phyloP scores from a whole-genome alignment of 2,113 vertebrate genomes.

The Psilopsiagon aurifrons region DNA sequence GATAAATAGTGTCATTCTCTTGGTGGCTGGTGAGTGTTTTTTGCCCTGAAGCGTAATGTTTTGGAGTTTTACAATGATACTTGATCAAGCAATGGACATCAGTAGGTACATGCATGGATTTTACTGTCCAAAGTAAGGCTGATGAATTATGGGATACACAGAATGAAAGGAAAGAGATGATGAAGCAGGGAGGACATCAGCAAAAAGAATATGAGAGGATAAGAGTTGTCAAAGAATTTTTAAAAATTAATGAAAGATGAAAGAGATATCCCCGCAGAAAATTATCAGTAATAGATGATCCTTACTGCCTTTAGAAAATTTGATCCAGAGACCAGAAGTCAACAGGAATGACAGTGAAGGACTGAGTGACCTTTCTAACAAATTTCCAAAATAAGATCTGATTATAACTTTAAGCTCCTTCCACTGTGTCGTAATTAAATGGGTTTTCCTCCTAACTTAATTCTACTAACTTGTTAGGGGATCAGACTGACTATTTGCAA shows the following conservation, averaged over 20 bases:
- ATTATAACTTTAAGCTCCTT: neutral
- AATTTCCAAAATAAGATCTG: neutral
- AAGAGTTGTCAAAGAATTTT: neutral
- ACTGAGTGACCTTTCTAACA: neutral
- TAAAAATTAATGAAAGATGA: neutral
- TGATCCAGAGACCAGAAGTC: neutral
- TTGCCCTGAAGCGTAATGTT: neutral
- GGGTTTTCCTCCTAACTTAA: neutral
- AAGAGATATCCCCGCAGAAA: neutral
- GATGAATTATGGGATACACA: neutral
- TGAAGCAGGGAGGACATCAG: neutral
- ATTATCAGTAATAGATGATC: neutral
- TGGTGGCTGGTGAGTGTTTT: neutral
- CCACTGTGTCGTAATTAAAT: neutral
- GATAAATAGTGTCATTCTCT: neutral
- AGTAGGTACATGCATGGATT: neutral
- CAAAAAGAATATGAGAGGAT: neutral
- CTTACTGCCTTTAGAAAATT: neutral
- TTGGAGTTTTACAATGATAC: neutral
- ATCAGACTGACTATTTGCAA: neutral
- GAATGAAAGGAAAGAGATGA: neutral
- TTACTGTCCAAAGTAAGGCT: neutral
- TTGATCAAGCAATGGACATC: neutral
- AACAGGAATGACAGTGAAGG: neutral
- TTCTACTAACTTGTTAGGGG: neutral